phyloP scores from a whole-genome alignment of 2,113 vertebrate species.

The Alethe diademata region DNA sequence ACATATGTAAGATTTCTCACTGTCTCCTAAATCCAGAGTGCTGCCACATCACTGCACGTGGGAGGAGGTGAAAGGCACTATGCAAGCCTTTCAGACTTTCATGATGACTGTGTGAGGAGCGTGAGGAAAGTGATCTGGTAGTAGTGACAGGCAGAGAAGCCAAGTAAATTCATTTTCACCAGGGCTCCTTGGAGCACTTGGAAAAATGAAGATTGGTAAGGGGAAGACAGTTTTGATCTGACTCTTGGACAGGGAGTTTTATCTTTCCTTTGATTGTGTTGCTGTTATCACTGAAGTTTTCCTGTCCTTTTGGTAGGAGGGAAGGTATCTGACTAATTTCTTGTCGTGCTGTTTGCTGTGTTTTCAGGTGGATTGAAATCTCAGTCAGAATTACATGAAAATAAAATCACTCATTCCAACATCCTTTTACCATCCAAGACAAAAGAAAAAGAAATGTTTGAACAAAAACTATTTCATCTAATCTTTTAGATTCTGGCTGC shows the following conservation, averaged over 20 bases:
- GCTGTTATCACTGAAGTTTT: not conserved
- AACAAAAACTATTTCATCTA: not conserved
- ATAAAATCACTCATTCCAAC: not conserved
- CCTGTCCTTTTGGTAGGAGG: not conserved
- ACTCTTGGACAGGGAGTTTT: not conserved
- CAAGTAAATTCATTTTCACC: not conserved
- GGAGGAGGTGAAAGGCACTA: rapidly evolving
- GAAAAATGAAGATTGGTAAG: not conserved
- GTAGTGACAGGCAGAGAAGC: not conserved
- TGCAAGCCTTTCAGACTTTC: not conserved
- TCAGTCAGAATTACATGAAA: not conserved
- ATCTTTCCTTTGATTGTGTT: not conserved
- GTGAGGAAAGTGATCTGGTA: not conserved
- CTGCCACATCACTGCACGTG: not conserved
- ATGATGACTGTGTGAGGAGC: rapidly evolving
- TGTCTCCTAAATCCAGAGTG: not conserved
- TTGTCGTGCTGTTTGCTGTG: not conserved
- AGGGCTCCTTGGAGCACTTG: not conserved
- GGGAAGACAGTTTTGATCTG: not conserved
- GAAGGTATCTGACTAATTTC: not conserved
- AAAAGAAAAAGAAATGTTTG: not conserved
- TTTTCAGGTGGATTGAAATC: not conserved
- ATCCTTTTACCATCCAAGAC: not conserved
- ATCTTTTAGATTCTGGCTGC: not conserved
- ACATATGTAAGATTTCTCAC: not conserved